Conservation (phyloP, 2,797 vertebrate genomes). For the Sparidentex hasta region DNA sequence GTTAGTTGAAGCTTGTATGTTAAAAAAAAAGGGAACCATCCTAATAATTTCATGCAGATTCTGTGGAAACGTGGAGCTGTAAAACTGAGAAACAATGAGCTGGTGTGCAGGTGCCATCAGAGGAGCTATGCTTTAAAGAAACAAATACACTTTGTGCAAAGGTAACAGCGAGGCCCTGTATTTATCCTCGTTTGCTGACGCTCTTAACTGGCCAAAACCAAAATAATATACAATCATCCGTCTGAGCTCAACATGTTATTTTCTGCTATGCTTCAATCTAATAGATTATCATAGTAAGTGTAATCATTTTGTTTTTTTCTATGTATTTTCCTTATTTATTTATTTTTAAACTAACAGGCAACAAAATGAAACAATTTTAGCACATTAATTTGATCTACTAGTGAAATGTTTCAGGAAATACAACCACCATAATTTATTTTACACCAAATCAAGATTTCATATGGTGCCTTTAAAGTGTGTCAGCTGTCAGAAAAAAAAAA, state of each 20-base stretch:
- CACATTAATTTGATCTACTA: not conserved
- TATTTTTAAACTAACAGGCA: not conserved
- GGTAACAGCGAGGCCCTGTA: not conserved
- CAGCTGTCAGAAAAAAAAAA: not conserved
- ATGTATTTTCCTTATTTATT: not conserved
- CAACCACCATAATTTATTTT: not conserved
- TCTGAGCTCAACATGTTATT: not conserved
- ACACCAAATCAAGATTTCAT: not conserved
- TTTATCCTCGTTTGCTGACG: not conserved
- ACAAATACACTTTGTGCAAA: not conserved
- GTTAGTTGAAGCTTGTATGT: not conserved
- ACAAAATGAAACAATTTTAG: not conserved
- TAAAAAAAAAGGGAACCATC: not conserved
- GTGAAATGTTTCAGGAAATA: conserved; percentile 6
- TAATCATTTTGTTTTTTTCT: not conserved
- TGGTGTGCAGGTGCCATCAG: not conserved
- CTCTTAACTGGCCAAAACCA: not conserved
- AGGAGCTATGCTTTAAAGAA: not conserved
- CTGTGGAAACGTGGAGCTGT: not conserved
- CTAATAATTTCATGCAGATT: not conserved
- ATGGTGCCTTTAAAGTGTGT: not conserved
- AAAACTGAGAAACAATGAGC: not conserved
- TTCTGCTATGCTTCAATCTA: not conserved
- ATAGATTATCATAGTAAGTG: not conserved
- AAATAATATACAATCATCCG: conserved; percentile 1